Evolutionary conservation across 2,797 vertebrate genomes (phyloP), one percentile per base, ranked within the genome.

Genomic region (Gambusia yucatana): DNA sequence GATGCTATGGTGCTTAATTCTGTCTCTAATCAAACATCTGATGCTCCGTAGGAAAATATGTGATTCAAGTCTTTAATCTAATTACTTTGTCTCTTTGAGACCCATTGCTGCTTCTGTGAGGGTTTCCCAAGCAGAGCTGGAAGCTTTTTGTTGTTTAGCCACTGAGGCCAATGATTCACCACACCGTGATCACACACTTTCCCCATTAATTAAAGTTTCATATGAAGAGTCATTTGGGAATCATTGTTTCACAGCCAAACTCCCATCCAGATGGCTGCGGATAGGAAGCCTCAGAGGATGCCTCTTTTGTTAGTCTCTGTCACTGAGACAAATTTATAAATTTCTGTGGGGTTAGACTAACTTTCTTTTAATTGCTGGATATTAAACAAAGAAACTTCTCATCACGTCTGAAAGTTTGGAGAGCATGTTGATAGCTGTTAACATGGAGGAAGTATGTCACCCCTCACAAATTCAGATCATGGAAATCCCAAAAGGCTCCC

Each of bases 151-250:
- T 87, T 88, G 88, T 90, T 78, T 59, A 82, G 82, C 76, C 84
- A n/a, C 84, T n/a, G 70, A 87, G 87, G 85, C 88, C 89, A 70
- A 88, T 48, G 80, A 81, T 81, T 77, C 83, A 70, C 48, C 11
- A 61, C 78, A 52, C 77, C 82, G 86, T 87, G 91, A 88, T 84
- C 78, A 73, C 80, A 84, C 78, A 59, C 76, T 63, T 89, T 83
- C 85, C 78, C 28, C 84, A 46, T 92, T 91, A 93, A 92, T 93
- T 93, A 91, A 89, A 90, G 85, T 91, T 91, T 89, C 84, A 89
- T 82, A 74, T 78, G 78, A 85, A 84, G 85, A 33, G 83, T 91
- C 93, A 85, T 84, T 81, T 30, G 93, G 89, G 90, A 88, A 73
- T 80, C 59, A 39, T 41, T 59, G 86, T 76, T 84, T 77, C 69